Conservation (phyloP, 2,113 vertebrate species). For the Sinocyclocheilus anophthalmus region DNA sequence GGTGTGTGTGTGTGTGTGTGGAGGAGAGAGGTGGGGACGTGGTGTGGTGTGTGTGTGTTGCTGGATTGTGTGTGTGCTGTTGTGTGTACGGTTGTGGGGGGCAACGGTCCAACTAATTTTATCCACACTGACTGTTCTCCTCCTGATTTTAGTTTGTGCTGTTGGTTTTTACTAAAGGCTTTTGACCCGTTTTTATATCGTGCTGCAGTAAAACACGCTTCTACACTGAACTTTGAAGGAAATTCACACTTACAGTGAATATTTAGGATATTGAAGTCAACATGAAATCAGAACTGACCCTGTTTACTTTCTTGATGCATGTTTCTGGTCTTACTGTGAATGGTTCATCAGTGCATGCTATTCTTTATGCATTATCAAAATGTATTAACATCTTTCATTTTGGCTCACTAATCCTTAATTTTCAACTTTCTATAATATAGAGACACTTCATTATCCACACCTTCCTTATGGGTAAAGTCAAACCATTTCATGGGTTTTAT, state of each 20-base stretch:
- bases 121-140: slow-evolving; percentile 1
- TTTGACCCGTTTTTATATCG: slow-evolving; percentile 7
- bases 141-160: neutral
- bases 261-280: neutral
- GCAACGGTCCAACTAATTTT: neutral
- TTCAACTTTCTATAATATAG: neutral
- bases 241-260: neutral
- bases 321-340: neutral
- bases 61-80: neutral
- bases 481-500: neutral
- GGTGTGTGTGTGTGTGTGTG: too few species aligned
- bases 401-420: neutral
- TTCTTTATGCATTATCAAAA: neutral
- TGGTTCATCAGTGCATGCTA: neutral
- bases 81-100: neutral
- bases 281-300: neutral
- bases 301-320: neutral
- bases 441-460: neutral
- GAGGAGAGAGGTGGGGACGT: too few species aligned
- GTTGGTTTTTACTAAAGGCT: neutral
- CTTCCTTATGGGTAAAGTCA: neutral
- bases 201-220: neutral
- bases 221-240: slow-evolving; percentile 3
- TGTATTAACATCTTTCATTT: neutral
- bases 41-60: neutral